phyloP scores from a whole-genome alignment of 2,888 invertebrate genomes.

The Xanthia icteritia region DNA sequence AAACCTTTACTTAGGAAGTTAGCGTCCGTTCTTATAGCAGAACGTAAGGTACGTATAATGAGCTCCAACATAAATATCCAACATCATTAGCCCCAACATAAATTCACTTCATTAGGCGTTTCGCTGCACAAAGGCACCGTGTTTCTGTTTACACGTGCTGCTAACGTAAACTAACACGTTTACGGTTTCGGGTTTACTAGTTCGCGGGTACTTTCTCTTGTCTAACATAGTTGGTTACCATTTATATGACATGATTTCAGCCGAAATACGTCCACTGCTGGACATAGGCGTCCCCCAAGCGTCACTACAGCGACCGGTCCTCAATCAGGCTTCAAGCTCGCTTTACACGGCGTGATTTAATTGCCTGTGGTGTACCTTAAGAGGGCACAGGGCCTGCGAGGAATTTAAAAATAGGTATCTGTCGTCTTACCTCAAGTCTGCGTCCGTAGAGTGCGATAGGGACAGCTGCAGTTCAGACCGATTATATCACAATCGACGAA shows the following conservation, averaged over 20 bases:
- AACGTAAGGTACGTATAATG: conserved; percentile 66
- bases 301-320: not conserved
- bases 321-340: not conserved
- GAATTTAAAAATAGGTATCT: too few species aligned
- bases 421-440: too few species aligned
- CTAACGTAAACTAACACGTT: conserved; percentile 55
- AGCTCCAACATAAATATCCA: conserved; percentile 73
- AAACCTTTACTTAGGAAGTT: conserved; percentile 19
- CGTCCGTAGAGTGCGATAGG: too few species aligned
- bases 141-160: conserved; percentile 56
- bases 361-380: not conserved
- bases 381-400: too few species aligned
- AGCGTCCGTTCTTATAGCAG: conserved; percentile 15
- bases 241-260: not conserved
- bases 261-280: not conserved
- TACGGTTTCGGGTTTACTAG: conserved; percentile 37
- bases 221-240: not conserved
- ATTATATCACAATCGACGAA: too few species aligned
- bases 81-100: conserved; percentile 70
- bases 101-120: conserved; percentile 74
- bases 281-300: too few species aligned
- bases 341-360: not conserved
- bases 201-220: conserved; percentile 26
- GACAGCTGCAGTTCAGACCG: too few species aligned
- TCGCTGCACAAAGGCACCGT: conserved; percentile 62